Percentiles rank a stretch among this genome's conserved stretches.
These are phyloP conservation scores for Rhamnusium bicolor DNA, from an alignment of 2,888 invertebrate species.

Conservation along the genomic window DNA sequence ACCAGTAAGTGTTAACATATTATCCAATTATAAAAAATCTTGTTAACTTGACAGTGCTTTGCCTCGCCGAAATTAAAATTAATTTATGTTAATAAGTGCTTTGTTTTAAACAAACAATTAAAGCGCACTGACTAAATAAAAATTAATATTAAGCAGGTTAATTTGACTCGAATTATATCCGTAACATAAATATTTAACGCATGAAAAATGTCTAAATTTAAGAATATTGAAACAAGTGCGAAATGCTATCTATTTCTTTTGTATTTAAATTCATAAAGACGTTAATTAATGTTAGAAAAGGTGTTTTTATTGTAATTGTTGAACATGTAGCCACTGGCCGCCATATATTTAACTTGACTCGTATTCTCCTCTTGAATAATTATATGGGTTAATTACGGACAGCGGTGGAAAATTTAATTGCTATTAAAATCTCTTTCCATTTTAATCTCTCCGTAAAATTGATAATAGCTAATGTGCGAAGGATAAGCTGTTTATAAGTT, in stretches of 20 bases:
- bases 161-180: neutral
- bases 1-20: neutral
- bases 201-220: neutral
- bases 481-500: neutral
- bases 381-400: conserved; percentile 22
- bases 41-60: neutral
- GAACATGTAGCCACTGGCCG: neutral
- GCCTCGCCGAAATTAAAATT: conserved; percentile 3
- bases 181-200: neutral
- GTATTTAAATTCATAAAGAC: neutral
- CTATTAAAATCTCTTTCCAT: conserved; percentile 12
- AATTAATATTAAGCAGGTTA: conserved; percentile 15
- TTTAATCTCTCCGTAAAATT: neutral
- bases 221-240: neutral
- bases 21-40: neutral
- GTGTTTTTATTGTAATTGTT: conserved; percentile 1
- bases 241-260: neutral
- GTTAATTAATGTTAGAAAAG: conserved; percentile 10
- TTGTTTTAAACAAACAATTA: neutral
- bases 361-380: conserved; percentile 22
- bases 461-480: neutral
- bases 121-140: neutral
- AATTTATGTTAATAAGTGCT: conserved; percentile 12
- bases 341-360: conserved; percentile 5
- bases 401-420: conserved; percentile 7